phyloP scores from a whole-genome alignment of 2,888 invertebrate species.

The Mimachlamys varia region DNA sequence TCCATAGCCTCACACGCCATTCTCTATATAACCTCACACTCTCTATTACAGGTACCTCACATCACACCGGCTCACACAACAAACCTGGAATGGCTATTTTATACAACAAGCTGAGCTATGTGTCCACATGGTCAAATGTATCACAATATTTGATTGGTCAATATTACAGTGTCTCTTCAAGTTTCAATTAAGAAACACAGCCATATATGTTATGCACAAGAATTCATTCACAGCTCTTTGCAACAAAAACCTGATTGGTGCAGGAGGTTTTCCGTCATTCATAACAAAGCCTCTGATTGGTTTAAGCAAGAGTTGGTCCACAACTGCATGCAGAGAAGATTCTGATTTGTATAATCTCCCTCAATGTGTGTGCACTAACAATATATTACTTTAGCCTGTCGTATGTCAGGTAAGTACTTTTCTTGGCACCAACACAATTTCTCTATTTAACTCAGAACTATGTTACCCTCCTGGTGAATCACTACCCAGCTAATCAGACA shows the following conservation, averaged over 20 bases:
- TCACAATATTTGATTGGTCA: neutral
- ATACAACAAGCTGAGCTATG: neutral
- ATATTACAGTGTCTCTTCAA: neutral
- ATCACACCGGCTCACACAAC: neutral
- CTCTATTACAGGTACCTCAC: neutral
- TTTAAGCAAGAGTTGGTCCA: neutral
- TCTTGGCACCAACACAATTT: too few species aligned
- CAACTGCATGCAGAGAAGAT: neutral
- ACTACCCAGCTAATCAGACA: too few species aligned
- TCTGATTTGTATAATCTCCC: neutral
- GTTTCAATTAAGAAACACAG: neutral
- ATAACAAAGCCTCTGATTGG: neutral
- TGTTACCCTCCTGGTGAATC: too few species aligned
- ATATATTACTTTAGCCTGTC: neutral
- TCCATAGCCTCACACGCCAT: neutral
- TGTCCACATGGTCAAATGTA: neutral
- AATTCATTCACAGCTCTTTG: neutral
- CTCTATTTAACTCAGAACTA: too few species aligned
- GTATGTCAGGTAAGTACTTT: neutral
- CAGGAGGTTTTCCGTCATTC: neutral
- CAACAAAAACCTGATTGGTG: neutral
- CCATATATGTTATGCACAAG: too few species aligned
- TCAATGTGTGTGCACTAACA: neutral
- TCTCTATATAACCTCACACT: neutral
- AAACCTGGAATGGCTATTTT: neutral